A percentile compares a stretch with the other conserved stretches of the same genome.
phyloP scores from a whole-genome alignment of 92 coral and sea anemone genomes.

The Porites rus region DNA sequence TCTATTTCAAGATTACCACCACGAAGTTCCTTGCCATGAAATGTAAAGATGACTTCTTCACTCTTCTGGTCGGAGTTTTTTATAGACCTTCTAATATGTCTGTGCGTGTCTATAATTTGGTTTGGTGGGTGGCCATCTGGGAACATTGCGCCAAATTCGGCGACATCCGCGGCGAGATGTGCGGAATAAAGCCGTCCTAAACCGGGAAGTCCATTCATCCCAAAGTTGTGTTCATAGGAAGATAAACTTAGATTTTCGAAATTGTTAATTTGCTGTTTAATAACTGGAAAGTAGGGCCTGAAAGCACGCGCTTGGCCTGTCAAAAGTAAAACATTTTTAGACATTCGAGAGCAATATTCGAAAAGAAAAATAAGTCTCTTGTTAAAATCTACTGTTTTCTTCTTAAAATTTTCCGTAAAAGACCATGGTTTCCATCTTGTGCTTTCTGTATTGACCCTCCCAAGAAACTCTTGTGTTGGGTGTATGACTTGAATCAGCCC shows the following conservation, averaged over 20 bases:
- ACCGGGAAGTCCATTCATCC: background rate
- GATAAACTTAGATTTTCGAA: conserved; percentile 9
- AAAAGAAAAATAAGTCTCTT: conserved; percentile 6
- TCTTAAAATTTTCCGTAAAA: conserved; percentile 17
- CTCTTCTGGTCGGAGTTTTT: conserved; percentile 2
- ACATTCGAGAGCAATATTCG: conserved; percentile 28
- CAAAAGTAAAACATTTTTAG: conserved; percentile 25
- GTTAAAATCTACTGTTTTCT: conserved; percentile 4
- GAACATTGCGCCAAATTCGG: conserved; percentile 52
- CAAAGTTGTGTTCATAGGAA: conserved; percentile 8
- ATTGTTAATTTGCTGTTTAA: conserved; percentile 7
- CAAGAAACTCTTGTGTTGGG: background rate
- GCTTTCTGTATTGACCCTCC: background rate
- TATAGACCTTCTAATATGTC: background rate
- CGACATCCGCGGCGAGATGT: conserved; percentile 28
- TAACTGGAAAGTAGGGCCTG: conserved; percentile 24
- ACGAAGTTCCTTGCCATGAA: conserved; percentile 4
- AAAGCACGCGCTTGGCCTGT: conserved; percentile 23
- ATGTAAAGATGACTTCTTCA: background rate
- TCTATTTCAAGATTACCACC: conserved; percentile 50
- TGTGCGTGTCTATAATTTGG: background rate
- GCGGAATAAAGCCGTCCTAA: conserved; percentile 53
- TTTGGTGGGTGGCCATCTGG: conserved; percentile 19
- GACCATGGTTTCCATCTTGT: background rate
- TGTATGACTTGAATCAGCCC: conserved; percentile 28